Percentiles rank a stretch among this genome's conserved stretches.
These are phyloP conservation scores for Cheilosia grossa DNA, from an alignment of 2,888 invertebrate species.

Conservation along the genomic window DNA sequence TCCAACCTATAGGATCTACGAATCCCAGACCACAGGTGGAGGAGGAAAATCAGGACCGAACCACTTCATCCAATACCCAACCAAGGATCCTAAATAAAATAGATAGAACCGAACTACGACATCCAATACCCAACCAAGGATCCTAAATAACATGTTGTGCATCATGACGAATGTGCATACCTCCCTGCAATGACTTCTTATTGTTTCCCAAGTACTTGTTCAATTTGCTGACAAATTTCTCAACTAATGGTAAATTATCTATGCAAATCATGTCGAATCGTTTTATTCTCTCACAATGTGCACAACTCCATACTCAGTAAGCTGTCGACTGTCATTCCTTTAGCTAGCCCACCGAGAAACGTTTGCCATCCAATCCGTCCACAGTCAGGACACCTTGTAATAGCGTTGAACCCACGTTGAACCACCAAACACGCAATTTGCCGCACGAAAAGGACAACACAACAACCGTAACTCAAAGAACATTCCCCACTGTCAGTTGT, in stretches of 20 bases:
- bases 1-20: too few species aligned
- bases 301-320: constrained; percentile 27
- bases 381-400: constrained; percentile 43
- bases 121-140: too few species aligned
- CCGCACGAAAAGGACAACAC: constrained; percentile 44
- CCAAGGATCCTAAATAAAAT: too few species aligned
- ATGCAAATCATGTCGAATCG: constrained; percentile 34
- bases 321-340: constrained; percentile 30
- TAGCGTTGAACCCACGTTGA: constrained; percentile 36
- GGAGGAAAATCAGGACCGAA: too few species aligned
- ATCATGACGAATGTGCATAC: neutral
- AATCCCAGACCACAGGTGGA: too few species aligned
- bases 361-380: constrained; percentile 41
- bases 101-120: too few species aligned
- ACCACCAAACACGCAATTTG: constrained; percentile 53
- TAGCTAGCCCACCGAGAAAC: constrained; percentile 53
- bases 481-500: constrained; percentile 66
- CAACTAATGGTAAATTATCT: constrained; percentile 27
- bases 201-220: constrained; percentile 16
- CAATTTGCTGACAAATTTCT: constrained; percentile 32
- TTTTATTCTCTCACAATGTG: constrained; percentile 15
- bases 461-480: constrained; percentile 35
- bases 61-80: too few species aligned
- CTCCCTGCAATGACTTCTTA: constrained; percentile 13
- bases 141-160: neutral